These are phyloP conservation scores for Montipora foliosa DNA, from an alignment of 64 coral and sea anemone genomes.

Conservation along the genomic window DNA sequence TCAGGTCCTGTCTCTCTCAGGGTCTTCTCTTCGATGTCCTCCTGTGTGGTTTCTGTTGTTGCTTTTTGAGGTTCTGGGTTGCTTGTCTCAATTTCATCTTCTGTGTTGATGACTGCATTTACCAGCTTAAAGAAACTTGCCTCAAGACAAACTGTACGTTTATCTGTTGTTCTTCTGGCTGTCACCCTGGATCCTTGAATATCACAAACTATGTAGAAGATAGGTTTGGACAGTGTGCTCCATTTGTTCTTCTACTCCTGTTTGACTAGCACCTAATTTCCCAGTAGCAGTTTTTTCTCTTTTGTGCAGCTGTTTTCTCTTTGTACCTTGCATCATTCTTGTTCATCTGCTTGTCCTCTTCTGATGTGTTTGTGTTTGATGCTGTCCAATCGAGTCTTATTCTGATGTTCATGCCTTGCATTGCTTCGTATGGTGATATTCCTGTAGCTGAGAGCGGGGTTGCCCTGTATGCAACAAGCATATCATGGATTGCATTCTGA, in stretches of 20 bases:
- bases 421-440: background rate
- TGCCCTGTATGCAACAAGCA: background rate
- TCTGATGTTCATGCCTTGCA: slow-evolving; percentile 31
- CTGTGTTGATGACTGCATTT: no score
- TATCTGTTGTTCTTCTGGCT: background rate
- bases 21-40: no score
- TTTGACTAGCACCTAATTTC: no score
- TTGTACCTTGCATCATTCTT: no score
- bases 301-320: slow-evolving; percentile 31
- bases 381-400: slow-evolving; percentile 42
- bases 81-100: no score
- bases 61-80: no score
- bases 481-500: slow-evolving; percentile 29
- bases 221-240: no score
- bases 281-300: slow-evolving; percentile 12
- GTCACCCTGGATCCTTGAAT: no score
- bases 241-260: no score
- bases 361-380: background rate
- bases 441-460: slow-evolving; percentile 39
- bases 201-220: no score
- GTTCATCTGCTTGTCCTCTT: background rate
- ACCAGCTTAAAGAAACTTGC: slow-evolving; percentile 55
- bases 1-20: no score
- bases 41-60: no score
- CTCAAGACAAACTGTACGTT: slow-evolving; percentile 63